Evolutionary conservation across 2,113 vertebrate genomes (phyloP), one percentile per base, ranked within the genome.

Genomic region (Stomatorhinus ivindoensis): DNA sequence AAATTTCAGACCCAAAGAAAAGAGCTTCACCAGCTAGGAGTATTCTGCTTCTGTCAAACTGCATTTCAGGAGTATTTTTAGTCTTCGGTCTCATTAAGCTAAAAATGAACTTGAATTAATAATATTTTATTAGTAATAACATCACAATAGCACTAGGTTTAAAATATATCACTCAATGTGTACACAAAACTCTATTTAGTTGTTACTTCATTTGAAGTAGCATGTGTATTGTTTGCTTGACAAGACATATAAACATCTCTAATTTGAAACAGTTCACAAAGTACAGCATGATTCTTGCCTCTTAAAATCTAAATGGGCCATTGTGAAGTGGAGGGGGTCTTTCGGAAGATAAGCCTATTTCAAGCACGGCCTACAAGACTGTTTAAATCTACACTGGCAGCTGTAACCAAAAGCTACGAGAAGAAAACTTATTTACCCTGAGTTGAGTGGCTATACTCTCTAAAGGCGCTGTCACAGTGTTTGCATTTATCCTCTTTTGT

Each of bases 371-470:
- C 93, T 95, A 95, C 92, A 92, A 92, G 91, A 87, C 90, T 91
- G 91, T 89, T 90, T 93, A 95, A 96, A 96, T 96, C 93, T 93
- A 93, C 92, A 94, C 90, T 96, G 96, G 95, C 96, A 95, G 94
- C 93, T 95, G 95, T 93, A 95, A 95, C 95, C 96, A 95, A 95
- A 92, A 92, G 90, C 89, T 90, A 11, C 87, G 39, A 89, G 90
- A 90, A 92, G 92, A 92, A 93, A 93, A 51, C 93, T 94, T 92
- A 92, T 92, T 93, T 94, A 91, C 88, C 89, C 88, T 92, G 87
- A 87, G 87, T 86, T 89, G 89, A 90, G 48, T 19, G 61, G 48
- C 19, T 21, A 10, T 44, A 24, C 7, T 27, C 73, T 58, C 76
- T 44, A 27, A 65, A 87, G 21, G 17, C 21, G 1, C 17, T 44